These are phyloP conservation scores for Dynastes tityus DNA, from an alignment of 2,888 invertebrate genomes.

Conservation along the genomic window DNA sequence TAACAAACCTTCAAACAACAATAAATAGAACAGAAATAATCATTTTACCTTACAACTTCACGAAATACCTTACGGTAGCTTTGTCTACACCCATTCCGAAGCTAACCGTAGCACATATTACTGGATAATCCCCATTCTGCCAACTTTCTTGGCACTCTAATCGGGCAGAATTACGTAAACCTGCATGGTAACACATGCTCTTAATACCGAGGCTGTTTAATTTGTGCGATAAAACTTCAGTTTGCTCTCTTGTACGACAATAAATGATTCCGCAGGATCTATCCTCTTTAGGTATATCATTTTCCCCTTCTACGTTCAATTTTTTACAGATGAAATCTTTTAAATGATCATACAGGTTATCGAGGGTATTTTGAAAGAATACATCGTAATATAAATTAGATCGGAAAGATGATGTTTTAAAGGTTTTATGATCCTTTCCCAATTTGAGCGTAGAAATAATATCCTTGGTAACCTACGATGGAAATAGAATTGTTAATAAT, in stretches of 20 bases:
- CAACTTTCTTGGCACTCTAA: slow-evolving; percentile 90
- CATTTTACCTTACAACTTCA: not conserved
- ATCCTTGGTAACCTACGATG: slow-evolving; percentile 83
- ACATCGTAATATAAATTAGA: slow-evolving; percentile 96
- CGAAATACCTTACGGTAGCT: slow-evolving; percentile 83
- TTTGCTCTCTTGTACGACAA: slow-evolving; percentile 93
- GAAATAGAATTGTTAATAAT: not conserved
- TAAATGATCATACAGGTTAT: slow-evolving; percentile 87
- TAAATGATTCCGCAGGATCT: slow-evolving; percentile 91
- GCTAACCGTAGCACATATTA: slow-evolving; percentile 97
- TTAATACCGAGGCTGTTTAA: slow-evolving; percentile 83
- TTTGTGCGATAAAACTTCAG: slow-evolving; percentile 86
- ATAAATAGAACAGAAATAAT: not conserved
- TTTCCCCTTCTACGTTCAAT: slow-evolving; percentile 75
- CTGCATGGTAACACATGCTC: slow-evolving; percentile 92
- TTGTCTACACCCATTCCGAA: slow-evolving; percentile 99
- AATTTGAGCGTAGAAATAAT: slow-evolving; percentile 83
- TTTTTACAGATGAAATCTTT: slow-evolving; percentile 81
- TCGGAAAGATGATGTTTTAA: slow-evolving; percentile 92
- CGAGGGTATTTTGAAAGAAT: slow-evolving; percentile 87
- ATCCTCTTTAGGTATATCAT: slow-evolving; percentile 66
- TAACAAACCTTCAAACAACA: slow-evolving; percentile 82
- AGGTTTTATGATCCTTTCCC: slow-evolving; percentile 69
- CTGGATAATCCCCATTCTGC: slow-evolving; percentile 90
- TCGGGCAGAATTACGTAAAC: slow-evolving; percentile 82